Evolutionary conservation across 35 echinoderm and acorn worm genomes (phyloP), one percentile per base, ranked within the genome.

Genomic region (Ptychodera flava): DNA sequence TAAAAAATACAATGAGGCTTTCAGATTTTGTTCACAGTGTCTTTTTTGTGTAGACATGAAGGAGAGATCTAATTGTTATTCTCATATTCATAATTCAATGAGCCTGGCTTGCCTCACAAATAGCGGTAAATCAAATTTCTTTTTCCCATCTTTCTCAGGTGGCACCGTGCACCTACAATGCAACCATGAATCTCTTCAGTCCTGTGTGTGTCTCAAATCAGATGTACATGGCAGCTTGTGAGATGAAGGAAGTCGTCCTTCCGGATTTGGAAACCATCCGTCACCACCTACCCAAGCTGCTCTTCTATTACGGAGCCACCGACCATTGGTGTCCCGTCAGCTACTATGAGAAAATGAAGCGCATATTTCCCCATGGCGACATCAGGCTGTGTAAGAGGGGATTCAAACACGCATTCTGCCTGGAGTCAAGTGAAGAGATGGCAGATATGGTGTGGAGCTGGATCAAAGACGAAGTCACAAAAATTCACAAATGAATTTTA

Each of bases 401-500:
- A 1, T 78, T 94, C 16, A 85, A 81, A 12, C 92, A 94, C 37
- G 92, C 92, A 33, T 94, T 94, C 85, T 87, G 85, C 37, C 81
- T 94, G 38, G 89, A 90, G 28, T 90, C 92, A 0, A 94, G 89
- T 81, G 85, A 84, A 28, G 30, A 90, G 37, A 90, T 94, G 88
- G 92, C 92, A 29, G 85, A 90, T n/a, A 52, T 94, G 33, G 85
- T 88, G 32, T 94, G 92, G 92, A 87, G 87, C 32, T 94, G 92
- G 92, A 32, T 85, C 22, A 33, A 64, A 64, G 22, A 64, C 22
- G 45, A 64, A 12, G 45, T 64, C 6, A 64, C 45, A 64, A 64
- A 64, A 64, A 64, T 64, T 22, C 45, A 64, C 22, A 64, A 64
- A 64, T 64, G 45, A 64, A 64, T 64, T 64, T 64, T 64, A 12